phyloP scores from a whole-genome alignment of 2,888 invertebrate species.

The Branchellion lobata region DNA sequence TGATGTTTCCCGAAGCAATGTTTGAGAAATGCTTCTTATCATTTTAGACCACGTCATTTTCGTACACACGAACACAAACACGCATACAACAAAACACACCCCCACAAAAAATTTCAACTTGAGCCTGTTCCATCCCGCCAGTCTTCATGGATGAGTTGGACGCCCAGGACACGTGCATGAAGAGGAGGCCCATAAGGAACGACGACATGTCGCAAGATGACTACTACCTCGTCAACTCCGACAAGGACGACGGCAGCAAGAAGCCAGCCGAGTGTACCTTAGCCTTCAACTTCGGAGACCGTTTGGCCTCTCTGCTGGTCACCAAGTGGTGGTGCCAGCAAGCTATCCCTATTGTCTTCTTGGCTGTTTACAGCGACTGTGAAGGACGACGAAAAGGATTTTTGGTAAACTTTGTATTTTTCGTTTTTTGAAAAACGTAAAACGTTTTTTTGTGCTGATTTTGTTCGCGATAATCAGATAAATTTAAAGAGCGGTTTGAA shows the following conservation, averaged over 20 bases:
- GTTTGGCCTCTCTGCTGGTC: conserved; percentile 47
- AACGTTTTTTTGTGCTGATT: too few species aligned
- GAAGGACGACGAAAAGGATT: conserved; percentile 45
- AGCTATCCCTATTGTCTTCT: conserved; percentile 45
- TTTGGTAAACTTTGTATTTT: conserved; percentile 46
- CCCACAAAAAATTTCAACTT: too few species aligned
- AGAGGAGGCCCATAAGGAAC: conserved; percentile 33
- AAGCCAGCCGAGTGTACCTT: conserved; percentile 50
- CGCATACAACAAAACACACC: not conserved
- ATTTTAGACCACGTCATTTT: too few species aligned
- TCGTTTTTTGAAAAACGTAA: not conserved
- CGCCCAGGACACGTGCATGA: conserved; percentile 30
- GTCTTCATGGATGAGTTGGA: conserved; percentile 33
- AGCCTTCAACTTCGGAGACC: conserved; percentile 50
- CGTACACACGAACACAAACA: not conserved
- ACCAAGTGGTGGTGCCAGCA: conserved; percentile 50
- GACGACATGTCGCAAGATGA: conserved; percentile 51
- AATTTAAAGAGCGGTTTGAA: too few species aligned
- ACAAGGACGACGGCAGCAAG: conserved; percentile 44
- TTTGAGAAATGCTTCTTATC: too few species aligned
- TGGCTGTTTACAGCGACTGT: conserved; percentile 51
- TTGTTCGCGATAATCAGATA: too few species aligned
- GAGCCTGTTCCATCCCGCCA: not conserved
- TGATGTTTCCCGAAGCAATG: too few species aligned
- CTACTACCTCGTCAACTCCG: conserved; percentile 49